phyloP scores from a whole-genome alignment of 1,140 invertebrate species.

The Planococcus citri region DNA sequence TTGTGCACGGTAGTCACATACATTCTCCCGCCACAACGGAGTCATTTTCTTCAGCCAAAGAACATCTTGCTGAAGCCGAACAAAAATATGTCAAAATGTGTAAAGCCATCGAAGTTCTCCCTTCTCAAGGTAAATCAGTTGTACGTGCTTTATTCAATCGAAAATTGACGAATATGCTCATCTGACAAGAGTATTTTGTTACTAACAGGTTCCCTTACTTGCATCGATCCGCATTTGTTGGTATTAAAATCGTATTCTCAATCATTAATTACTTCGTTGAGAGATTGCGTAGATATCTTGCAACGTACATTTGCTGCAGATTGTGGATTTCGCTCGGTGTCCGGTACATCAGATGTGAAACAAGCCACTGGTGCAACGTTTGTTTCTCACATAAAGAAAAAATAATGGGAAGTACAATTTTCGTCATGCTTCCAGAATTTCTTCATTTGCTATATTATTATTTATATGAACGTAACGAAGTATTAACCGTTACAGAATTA shows the following conservation, averaged over 20 bases:
- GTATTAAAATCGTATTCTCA: conserved; percentile 47
- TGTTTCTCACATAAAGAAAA: conserved; percentile 12
- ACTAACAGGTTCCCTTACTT: background rate
- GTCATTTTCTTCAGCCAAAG: conserved; percentile 35
- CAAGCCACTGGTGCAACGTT: background rate
- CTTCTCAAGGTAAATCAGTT: conserved; percentile 26
- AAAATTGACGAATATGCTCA: too few relatives aligned
- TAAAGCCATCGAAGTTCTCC: conserved; percentile 34
- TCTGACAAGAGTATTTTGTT: too few relatives aligned
- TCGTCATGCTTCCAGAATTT: too few relatives aligned
- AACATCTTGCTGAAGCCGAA: conserved; percentile 36
- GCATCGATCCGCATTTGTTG: conserved; percentile 38
- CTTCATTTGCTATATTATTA: too few relatives aligned
- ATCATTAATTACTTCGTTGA: conserved; percentile 43
- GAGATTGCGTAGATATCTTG: conserved; percentile 45
- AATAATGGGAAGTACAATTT: background rate
- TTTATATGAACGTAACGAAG: too few relatives aligned
- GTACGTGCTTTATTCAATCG: too few relatives aligned
- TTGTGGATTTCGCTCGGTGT: background rate
- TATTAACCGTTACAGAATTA: too few relatives aligned
- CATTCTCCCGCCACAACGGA: conserved; percentile 18
- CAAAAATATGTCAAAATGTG: conserved; percentile 33
- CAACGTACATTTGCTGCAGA: conserved; percentile 31
- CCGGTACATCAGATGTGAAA: background rate
- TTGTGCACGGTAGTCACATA: conserved; percentile 15